Evolutionary conservation across 30 jellyfish, hydroid and myxozoan genomes (phyloP), one percentile per base, ranked within the genome.

Genomic region (Cassiopea xamachana): DNA sequence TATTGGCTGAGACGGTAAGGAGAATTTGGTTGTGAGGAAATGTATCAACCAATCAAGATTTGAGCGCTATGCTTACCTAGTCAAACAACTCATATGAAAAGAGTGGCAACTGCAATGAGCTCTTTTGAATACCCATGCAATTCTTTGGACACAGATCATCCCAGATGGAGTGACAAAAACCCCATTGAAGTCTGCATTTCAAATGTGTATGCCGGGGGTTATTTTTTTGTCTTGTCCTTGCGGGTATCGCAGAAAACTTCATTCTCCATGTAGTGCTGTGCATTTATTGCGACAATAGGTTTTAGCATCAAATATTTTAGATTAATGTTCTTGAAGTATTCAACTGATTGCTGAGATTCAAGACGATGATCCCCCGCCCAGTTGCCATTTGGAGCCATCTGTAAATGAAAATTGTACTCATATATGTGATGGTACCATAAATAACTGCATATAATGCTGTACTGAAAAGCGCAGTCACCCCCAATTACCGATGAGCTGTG

Each of bases 331-430:
- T 12, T 59, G 46, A 48, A 18, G 39, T 84, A 84, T 17, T 71
- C 75, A 3, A 48, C 43, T 17, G 85, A 7, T 17, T 46, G 89
- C 75, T n/a, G 60, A 9, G 86, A 45, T 39, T 91, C 59, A 27
- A 59, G 58, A 47, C 95, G 43, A 1, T 43, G n/a, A 46, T 69
- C 55, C 51, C 93, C 92, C 7, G 44, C 0, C 85, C 86, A 84
- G 94, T 70, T 69, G 67, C 72, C 85, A 88, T 88, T 91, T 18
- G 93, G 95, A 7, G 50, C 86, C 94, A 60, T 64, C 69, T 88
- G 95, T 39, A 88, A 46, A 44, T 70, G 95, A 17, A 55, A 88
- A 58, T 81, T 73, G 67, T 88, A 80, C n/a, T 88, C 93, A 51
- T 88, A 75, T 60, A 88, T 90, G 76, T 88, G 92, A 45, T 18